Conservation (phyloP, 2,888 invertebrate species). For the Leptinotarsa tumamoca region DNA sequence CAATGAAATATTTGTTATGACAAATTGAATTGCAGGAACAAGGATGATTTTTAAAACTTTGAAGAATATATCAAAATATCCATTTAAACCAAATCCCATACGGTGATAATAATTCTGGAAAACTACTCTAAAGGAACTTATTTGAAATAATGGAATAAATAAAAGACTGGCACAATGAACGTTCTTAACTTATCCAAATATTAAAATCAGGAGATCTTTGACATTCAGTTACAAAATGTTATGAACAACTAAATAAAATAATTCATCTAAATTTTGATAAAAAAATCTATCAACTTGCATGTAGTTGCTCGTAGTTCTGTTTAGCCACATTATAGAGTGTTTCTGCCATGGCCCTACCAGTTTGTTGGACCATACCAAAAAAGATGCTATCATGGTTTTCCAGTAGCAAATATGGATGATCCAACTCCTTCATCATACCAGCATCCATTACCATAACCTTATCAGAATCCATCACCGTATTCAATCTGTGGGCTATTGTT, state of each 20-base stretch:
- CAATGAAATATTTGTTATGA: neutral
- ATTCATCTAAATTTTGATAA: conserved; percentile 10
- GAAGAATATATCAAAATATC: too few relatives aligned
- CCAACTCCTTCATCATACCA: conserved; percentile 81
- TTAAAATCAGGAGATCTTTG: conserved; percentile 6
- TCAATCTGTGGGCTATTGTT: conserved; percentile 85
- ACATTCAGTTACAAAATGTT: neutral
- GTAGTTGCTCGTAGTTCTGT: conserved; percentile 61
- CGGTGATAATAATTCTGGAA: neutral
- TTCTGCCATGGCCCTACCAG: conserved; percentile 77
- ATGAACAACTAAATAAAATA: conserved; percentile 8
- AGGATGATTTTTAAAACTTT: neutral
- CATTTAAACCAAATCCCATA: neutral
- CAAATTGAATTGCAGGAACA: neutral
- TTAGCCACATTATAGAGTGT: conserved; percentile 73
- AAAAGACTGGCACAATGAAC: neutral
- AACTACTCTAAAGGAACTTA: neutral
- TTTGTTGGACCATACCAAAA: conserved; percentile 76
- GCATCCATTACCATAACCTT: conserved; percentile 84
- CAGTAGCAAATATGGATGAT: conserved; percentile 77
- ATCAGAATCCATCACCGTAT: conserved; percentile 90
- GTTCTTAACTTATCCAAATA: neutral
- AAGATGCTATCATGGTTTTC: conserved; percentile 70
- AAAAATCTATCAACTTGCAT: conserved; percentile 69
- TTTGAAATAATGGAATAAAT: neutral